Conservation (phyloP, 2,113 vertebrate genomes). For the Ochotona princeps region DNA sequence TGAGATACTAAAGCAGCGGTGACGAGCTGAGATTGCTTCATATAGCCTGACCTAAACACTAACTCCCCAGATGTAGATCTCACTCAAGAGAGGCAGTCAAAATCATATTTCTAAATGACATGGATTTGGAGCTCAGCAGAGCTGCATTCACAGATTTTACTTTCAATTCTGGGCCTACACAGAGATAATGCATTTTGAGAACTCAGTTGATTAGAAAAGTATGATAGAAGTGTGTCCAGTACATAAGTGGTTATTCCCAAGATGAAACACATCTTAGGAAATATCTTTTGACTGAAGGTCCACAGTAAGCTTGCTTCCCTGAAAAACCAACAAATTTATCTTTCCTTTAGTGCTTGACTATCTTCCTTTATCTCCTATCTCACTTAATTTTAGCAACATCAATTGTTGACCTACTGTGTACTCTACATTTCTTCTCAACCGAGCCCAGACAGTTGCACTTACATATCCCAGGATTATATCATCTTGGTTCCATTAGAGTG, state of each 20-base stretch:
- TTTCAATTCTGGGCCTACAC: not conserved
- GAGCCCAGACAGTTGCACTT: not conserved
- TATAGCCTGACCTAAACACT: not conserved
- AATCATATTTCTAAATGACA: not conserved
- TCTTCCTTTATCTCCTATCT: not conserved
- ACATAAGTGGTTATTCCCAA: not conserved
- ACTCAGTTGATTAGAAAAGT: not conserved
- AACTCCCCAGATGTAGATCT: not conserved
- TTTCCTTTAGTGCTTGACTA: not conserved
- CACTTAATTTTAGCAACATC: not conserved
- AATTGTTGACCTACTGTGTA: rapidly evolving
- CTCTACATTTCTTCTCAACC: not conserved
- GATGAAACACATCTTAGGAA: not conserved
- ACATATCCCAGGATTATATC: not conserved
- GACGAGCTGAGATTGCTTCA: not conserved
- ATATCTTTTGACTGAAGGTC: not conserved
- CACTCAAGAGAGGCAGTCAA: not conserved
- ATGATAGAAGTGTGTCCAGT: not conserved
- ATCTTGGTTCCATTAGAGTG: not conserved
- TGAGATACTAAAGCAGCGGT: not conserved
- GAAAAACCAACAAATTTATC: not conserved
- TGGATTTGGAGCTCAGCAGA: not conserved
- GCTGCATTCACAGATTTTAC: not conserved
- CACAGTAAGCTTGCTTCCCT: not conserved
- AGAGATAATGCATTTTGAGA: not conserved